Evolutionary conservation across 2,797 vertebrate genomes (phyloP).

Genomic region (Gadopsis bispinosus): DNA sequence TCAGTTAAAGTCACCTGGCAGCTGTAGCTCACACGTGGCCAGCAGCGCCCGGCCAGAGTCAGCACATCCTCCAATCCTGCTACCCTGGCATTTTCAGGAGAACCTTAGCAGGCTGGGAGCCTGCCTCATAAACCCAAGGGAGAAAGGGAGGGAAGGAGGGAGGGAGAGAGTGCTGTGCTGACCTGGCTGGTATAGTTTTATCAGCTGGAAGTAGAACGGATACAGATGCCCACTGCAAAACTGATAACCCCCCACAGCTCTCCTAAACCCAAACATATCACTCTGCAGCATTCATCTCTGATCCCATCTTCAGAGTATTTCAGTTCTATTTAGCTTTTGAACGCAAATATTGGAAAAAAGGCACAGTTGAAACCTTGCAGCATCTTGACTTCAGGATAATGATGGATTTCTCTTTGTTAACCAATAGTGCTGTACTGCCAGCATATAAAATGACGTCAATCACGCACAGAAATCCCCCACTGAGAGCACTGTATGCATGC

Average conservation of each 20-base stretch:
- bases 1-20: conserved; percentile 86
- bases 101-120: conserved; percentile 84
- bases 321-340: conserved; percentile 1
- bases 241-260: conserved; percentile 35
- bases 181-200: conserved; percentile 81
- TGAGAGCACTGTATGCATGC: conserved; percentile 27
- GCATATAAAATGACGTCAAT: conserved; percentile 29
- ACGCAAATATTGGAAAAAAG: background rate
- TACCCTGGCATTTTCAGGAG: conserved; percentile 85
- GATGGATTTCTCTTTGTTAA: background rate
- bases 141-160: conserved; percentile 44
- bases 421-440: conserved; percentile 3
- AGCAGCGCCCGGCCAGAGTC: conserved; percentile 81
- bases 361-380: background rate
- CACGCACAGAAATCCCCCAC: conserved; percentile 17
- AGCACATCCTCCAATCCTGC: conserved; percentile 88
- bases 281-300: conserved; percentile 33
- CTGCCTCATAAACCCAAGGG: conserved; percentile 81
- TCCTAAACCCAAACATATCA: conserved; percentile 47
- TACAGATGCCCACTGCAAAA: conserved; percentile 69
- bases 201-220: conserved; percentile 76
- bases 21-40: conserved; percentile 88
- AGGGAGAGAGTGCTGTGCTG: conserved; percentile 71
- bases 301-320: conserved; percentile 11
- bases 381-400: conserved; percentile 1